Evolutionary conservation across 2,888 invertebrate genomes (phyloP).

Genomic region (Cinara cedri): DNA sequence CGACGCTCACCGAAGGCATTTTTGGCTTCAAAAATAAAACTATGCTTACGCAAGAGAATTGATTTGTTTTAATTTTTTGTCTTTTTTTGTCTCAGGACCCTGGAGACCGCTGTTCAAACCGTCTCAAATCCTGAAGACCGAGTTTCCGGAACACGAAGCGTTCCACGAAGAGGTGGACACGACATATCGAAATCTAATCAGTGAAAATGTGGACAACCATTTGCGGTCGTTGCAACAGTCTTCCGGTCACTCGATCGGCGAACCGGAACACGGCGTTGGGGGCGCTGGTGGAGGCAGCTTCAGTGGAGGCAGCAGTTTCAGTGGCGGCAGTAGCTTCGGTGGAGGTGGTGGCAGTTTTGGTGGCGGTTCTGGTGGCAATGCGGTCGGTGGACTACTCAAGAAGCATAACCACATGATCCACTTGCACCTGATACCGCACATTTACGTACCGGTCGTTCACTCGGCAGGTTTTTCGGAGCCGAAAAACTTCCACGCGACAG

Average conservation of each 20-base stretch:
- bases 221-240: conserved; percentile 2
- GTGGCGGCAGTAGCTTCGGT: neutral
- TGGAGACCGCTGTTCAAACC: conserved; percentile 60
- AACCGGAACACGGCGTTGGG: neutral
- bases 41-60: no score
- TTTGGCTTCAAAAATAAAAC: no score
- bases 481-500: conserved; percentile 14
- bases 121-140: conserved; percentile 59
- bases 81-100: conserved; percentile 60
- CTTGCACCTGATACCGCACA: conserved; percentile 58
- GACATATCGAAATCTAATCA: neutral
- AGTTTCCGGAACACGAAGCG: conserved; percentile 58
- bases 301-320: neutral
- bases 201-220: conserved; percentile 11
- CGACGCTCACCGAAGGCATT: no score
- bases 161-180: conserved; percentile 44
- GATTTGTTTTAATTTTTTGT: neutral
- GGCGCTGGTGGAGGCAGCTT: neutral
- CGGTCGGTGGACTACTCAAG: conserved; percentile 23
- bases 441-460: conserved; percentile 58
- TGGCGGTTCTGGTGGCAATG: neutral
- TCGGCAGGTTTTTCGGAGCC: conserved; percentile 38
- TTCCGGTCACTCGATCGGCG: conserved; percentile 20
- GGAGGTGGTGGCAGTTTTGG: no score
- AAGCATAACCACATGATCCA: conserved; percentile 59